phyloP scores from a whole-genome alignment of 2,797 vertebrate genomes.

The Melanotaenia boesemani region DNA sequence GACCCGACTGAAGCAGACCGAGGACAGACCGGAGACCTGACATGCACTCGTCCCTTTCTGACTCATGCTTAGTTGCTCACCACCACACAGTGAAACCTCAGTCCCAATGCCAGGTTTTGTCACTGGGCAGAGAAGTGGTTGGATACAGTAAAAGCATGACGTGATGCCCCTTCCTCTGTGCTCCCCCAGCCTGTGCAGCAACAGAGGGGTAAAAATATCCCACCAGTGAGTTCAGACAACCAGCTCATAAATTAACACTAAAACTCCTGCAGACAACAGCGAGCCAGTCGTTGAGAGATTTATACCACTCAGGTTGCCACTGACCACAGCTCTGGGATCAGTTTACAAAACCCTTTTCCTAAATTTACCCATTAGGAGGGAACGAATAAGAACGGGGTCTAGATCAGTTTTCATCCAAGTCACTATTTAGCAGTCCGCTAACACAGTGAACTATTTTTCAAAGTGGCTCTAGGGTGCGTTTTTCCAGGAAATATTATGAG shows the following conservation, averaged over 20 bases:
- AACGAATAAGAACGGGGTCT: conserved; percentile 57
- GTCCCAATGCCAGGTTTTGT: conserved; percentile 82
- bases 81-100: conserved; percentile 83
- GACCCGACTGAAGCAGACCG: conserved; percentile 53
- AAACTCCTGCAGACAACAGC: conserved; percentile 81
- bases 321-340: conserved; percentile 74
- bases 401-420: conserved; percentile 70
- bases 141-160: conserved; percentile 82
- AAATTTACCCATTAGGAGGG: conserved; percentile 78
- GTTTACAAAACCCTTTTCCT: conserved; percentile 76
- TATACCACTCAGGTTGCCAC: conserved; percentile 76
- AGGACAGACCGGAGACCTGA: conserved; percentile 78
- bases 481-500: conserved; percentile 76
- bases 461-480: conserved; percentile 68
- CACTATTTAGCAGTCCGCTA: conserved; percentile 61
- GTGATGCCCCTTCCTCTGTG: conserved; percentile 80
- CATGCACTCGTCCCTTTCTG: conserved; percentile 79
- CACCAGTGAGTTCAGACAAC: conserved; percentile 81
- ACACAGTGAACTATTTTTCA: conserved; percentile 68
- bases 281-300: conserved; percentile 79
- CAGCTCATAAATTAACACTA: conserved; percentile 84
- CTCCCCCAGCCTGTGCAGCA: conserved; percentile 84
- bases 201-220: conserved; percentile 87
- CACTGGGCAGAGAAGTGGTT: conserved; percentile 81
- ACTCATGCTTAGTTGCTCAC: conserved; percentile 81